Evolutionary conservation across 2,888 invertebrate genomes (phyloP).

Genomic region (Dromius quadrimaculatus): DNA sequence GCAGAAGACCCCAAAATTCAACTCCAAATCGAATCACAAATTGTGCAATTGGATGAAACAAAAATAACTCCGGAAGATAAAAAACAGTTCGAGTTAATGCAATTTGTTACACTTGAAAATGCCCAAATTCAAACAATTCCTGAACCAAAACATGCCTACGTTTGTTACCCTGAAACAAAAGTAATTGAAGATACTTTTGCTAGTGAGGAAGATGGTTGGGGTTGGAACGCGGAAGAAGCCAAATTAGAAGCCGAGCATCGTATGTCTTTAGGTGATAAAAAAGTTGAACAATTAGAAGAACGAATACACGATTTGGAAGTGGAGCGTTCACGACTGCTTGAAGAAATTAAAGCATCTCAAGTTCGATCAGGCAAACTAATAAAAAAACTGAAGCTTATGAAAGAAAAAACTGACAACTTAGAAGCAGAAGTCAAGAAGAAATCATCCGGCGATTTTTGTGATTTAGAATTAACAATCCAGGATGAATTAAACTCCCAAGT

Average conservation of each 20-base stretch:
- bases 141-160: constrained; percentile 60
- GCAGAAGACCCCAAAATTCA: constrained; percentile 37
- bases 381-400: constrained; percentile 87
- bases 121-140: constrained; percentile 48
- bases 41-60: constrained; percentile 50
- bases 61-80: constrained; percentile 45
- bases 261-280: constrained; percentile 63
- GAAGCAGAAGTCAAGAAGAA: constrained; percentile 71
- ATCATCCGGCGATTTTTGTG: constrained; percentile 69
- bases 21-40: constrained; percentile 52
- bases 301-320: constrained; percentile 72
- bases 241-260: constrained; percentile 68
- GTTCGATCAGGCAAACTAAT: constrained; percentile 82
- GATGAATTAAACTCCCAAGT: constrained; percentile 83
- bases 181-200: constrained; percentile 59
- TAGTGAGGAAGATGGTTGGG: constrained; percentile 73
- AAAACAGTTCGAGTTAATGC: constrained; percentile 51
- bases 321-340: constrained; percentile 71
- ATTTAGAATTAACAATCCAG: constrained; percentile 82
- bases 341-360: constrained; percentile 75
- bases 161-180: constrained; percentile 59
- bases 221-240: constrained; percentile 71
- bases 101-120: constrained; percentile 51
- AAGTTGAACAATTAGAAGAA: constrained; percentile 71
- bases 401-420: constrained; percentile 75